Evolutionary conservation across 2,888 invertebrate genomes (phyloP).

Genomic region (Leistus spinibarbis): DNA sequence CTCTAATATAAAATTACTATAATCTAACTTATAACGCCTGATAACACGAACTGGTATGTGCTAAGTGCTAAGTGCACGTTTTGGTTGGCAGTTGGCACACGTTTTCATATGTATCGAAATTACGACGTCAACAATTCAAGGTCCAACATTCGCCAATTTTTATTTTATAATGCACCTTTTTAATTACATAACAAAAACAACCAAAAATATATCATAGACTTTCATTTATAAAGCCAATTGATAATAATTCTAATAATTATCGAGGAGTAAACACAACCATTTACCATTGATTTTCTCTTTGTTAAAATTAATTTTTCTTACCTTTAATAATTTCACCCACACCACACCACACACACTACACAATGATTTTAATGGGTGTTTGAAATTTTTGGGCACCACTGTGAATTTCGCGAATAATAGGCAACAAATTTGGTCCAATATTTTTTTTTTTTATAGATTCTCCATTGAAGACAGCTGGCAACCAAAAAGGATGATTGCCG

Average conservation of each 20-base stretch:
- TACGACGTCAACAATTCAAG: conserved; percentile 21
- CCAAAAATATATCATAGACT: background rate
- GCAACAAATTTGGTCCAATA: conserved; percentile 4
- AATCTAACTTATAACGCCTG: no score
- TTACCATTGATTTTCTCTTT: conserved; percentile 15
- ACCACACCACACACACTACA: background rate
- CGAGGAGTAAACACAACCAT: background rate
- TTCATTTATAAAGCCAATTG: no score
- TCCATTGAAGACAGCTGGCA: conserved; percentile 28
- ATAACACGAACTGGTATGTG: no score
- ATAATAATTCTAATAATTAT: background rate
- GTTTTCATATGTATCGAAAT: background rate
- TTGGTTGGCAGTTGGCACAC: background rate
- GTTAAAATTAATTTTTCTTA: conserved; percentile 4
- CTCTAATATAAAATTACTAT: no score
- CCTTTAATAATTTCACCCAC: conserved; percentile 1
- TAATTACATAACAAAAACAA: background rate
- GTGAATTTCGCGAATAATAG: background rate
- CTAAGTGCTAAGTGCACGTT: no score
- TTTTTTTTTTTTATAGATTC: conserved; percentile 22
- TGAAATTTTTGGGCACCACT: background rate
- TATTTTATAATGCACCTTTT: conserved; percentile 10
- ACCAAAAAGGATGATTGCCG: background rate
- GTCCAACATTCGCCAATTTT: conserved; percentile 12
- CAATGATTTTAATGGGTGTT: background rate